Evolutionary conservation across 1,140 invertebrate species (phyloP), one percentile per base, ranked within the genome.

Genomic region (Rhopalosiphum padi): DNA sequence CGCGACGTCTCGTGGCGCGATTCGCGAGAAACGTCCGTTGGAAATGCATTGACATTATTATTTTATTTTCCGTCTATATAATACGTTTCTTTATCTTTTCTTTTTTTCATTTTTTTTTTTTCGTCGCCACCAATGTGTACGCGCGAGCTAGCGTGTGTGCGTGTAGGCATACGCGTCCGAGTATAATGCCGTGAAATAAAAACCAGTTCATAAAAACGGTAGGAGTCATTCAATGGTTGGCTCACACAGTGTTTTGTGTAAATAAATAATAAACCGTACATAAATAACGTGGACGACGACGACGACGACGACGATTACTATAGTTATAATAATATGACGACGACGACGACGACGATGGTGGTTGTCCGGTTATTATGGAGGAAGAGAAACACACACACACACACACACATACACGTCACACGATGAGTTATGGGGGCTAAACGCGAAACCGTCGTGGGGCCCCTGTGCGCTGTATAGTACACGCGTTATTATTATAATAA

Each of bases 201-300:
- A 92, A 92, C 91, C 91, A 92, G 91, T 92, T 92, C 91, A 92
- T 92, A 92, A 92, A 92, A 92, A 92, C 91, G 91, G 91, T 92
- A 92, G 91, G 91, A 92, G 91, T 92, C 91, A 53, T 92, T 92
- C 91, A 92, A 83, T 68, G 91, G 91, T 83, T 83, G 91, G 91
- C 68, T 85, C 91, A 92, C 91, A 92, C 91, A 22, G 91, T 92
- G 60, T 92, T 92, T 92, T 92, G 91, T 92, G 91, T 92, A 92
- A 92, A 92, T 92, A 92, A 92, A 92, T 92, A 92, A 92, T 92
- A 92, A 92, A 92, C 91, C 91, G n/a, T 92, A 92, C 91, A 92
- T 92, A 92, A 92, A 92, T 92, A 92, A 92, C 43, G 91, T 23
- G 77, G 91, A 92, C 90, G 90, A 68, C 89, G 51, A 90, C 89